phyloP scores from a whole-genome alignment of 2,888 invertebrate genomes.

The Rotaria socialis region DNA sequence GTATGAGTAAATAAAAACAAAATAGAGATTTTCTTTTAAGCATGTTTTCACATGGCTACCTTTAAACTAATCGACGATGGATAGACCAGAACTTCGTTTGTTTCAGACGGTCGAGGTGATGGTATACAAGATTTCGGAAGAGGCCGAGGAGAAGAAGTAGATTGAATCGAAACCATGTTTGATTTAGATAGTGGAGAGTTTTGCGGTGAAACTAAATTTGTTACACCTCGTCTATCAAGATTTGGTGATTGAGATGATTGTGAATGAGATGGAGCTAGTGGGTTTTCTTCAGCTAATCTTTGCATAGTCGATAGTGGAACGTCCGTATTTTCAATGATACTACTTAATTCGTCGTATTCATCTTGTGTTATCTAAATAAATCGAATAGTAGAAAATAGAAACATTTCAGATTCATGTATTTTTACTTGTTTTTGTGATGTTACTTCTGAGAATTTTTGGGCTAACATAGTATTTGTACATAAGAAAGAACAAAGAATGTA shows the following conservation, averaged over 20 bases:
- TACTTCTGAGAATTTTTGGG: too few relatives aligned
- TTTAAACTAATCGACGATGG: slow-evolving; percentile 15
- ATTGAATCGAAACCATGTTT: neutral
- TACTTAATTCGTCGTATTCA: neutral
- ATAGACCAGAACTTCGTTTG: neutral
- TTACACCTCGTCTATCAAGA: neutral
- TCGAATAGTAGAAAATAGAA: too few relatives aligned
- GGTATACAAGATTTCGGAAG: neutral
- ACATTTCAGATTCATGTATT: too few relatives aligned
- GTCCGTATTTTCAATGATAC: neutral
- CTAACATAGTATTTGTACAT: too few relatives aligned
- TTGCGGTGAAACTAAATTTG: neutral
- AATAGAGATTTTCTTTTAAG: neutral
- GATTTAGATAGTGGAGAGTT: neutral
- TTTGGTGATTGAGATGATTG: neutral
- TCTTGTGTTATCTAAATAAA: neutral
- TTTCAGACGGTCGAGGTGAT: slow-evolving; percentile 11
- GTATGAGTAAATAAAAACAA: too few relatives aligned
- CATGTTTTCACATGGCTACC: neutral
- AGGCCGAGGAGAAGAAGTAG: neutral
- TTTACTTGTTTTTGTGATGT: too few relatives aligned
- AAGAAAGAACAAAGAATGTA: too few relatives aligned
- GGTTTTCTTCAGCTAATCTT: neutral
- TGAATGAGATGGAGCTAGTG: neutral
- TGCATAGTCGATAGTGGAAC: neutral